Conservation (phyloP, 2,797 vertebrate genomes). For the Peromyscus aztecus region DNA sequence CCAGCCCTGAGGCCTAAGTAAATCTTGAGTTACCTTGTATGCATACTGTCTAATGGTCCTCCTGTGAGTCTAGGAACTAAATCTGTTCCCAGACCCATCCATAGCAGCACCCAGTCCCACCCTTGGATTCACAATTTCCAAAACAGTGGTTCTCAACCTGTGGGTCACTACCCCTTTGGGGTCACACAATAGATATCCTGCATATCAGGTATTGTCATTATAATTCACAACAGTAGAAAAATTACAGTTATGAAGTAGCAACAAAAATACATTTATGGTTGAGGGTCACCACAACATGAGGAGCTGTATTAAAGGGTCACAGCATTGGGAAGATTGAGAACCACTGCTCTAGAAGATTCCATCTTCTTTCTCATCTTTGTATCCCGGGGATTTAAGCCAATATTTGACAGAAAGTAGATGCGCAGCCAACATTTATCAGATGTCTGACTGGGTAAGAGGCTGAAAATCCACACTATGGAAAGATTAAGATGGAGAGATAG, state of each 20-base stretch:
- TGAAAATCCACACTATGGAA: constrained; percentile 12
- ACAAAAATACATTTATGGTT: too few relatives aligned
- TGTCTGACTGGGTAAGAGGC: not conserved
- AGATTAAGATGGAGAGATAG: constrained; percentile 15
- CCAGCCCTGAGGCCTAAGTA: not conserved
- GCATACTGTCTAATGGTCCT: not conserved
- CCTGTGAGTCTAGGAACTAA: not conserved
- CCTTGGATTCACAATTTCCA: not conserved
- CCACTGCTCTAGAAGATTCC: not conserved
- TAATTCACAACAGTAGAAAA: not conserved
- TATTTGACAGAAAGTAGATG: not conserved
- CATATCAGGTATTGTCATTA: not conserved
- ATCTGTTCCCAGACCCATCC: not conserved
- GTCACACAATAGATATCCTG: not conserved
- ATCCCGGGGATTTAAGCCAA: not conserved
- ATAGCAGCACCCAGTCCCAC: not conserved
- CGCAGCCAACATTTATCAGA: not conserved
- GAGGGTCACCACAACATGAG: not conserved
- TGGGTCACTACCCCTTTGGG: not conserved
- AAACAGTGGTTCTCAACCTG: not conserved
- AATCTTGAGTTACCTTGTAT: not conserved
- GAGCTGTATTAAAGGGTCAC: not conserved
- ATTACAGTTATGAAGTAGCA: not conserved
- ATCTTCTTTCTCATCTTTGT: not conserved
- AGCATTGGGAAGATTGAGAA: not conserved